Base-by-base conservation (phyloP, 2,113 vertebrate species). In the Vulpes ferrilata region DNA sequence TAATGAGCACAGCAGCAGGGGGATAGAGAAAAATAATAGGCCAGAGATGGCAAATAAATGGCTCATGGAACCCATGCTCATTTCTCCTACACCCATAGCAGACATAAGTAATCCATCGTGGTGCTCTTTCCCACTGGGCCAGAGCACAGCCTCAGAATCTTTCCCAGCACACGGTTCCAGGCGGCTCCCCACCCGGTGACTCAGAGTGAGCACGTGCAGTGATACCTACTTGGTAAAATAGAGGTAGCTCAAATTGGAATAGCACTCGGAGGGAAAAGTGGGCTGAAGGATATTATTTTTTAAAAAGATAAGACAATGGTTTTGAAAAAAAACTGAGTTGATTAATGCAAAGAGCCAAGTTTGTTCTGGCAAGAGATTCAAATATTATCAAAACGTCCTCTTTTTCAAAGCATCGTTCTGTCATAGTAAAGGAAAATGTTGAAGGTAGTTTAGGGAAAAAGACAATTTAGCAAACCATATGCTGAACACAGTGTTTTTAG, bases 391-490 rank as follows among this genome's bases (percentile, higher is more conserved):
- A 95, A 97, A 81, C 59, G 55, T 85, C 69, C 71, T 84, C 95
- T 96, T 93, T 78, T 81, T 84, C 60, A 62, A 53, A 62, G 60
- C 81, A 90, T 51, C 81, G 12, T 97, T 97, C 62, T 97, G 78
- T 92, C 32, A 79, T 65, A n/a, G 53, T 57, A 78, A 93, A 90
- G 48, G 48, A 86, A 95, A 97, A 90, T 92, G 62, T 78, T 84
- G 87, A 96, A 73, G 51, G 27, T 74, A 82, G 38, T 92, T 88
- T 84, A 84, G 65, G 83, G 69, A 7, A 95, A 96, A 97, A 95
- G 96, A 97, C 94, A 94, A 89, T 89, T 95, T 82, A 96, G 79
- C 59, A 83, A 96, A 96, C 88, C 95, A 96, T 97, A 96, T 93
- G 96, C 94, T 76, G 92, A 96, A 82, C 92, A 88, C 74, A 81